Evolutionary conservation across 2,797 vertebrate genomes (phyloP).

Genomic region (Anguilla marmorata): DNA sequence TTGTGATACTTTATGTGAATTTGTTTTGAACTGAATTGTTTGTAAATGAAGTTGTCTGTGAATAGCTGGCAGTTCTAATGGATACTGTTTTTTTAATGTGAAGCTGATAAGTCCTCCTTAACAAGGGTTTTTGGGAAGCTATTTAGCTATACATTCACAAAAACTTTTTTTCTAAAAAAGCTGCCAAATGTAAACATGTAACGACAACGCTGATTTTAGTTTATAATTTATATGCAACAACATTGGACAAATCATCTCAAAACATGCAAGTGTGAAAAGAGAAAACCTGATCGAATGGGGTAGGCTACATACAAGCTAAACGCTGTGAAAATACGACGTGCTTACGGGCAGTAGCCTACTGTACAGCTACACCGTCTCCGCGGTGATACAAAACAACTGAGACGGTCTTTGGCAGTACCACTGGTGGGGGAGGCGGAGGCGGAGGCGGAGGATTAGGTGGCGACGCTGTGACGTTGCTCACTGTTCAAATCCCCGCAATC

Average conservation of each 20-base stretch:
- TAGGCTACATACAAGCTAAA: neutral
- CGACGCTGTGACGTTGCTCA: conserved; percentile 39
- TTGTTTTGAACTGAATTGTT: neutral
- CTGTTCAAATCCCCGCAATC: conserved; percentile 26
- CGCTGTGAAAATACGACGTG: neutral
- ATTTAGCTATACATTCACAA: neutral
- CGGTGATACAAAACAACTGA: conserved; percentile 9
- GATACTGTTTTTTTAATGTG: too few relatives aligned
- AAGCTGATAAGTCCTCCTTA: too few relatives aligned
- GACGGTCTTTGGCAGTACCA: conserved; percentile 10
- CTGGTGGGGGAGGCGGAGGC: conserved; percentile 29
- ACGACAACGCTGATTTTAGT: too few relatives aligned
- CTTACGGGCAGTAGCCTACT: neutral
- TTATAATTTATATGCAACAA: neutral
- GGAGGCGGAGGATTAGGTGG: conserved; percentile 40
- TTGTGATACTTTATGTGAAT: neutral
- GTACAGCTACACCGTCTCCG: neutral
- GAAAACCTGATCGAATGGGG: neutral
- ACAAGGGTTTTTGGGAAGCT: neutral
- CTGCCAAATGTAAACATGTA: neutral
- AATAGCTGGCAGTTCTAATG: too few relatives aligned
- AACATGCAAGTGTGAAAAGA: neutral
- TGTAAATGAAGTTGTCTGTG: neutral
- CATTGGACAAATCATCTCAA: neutral
- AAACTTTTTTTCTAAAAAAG: neutral